Percentiles rank a stretch among this genome's conserved stretches.
Evolutionary conservation across 1,140 invertebrate genomes (phyloP).

Genomic region (Pararge aegeria): DNA sequence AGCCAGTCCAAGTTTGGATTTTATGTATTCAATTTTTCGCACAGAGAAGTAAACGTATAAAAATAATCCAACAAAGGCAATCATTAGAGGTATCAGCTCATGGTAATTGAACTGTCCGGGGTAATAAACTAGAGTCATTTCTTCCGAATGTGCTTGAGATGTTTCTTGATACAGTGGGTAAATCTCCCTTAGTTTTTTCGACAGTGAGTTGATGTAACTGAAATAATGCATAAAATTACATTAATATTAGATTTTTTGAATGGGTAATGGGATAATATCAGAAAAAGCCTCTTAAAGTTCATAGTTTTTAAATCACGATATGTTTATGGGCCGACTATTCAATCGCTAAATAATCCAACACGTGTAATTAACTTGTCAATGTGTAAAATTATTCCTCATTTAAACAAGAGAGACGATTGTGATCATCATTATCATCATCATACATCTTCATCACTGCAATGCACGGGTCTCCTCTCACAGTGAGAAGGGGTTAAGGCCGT

Average conservation of each 20-base stretch:
- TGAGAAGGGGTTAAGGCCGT: no score
- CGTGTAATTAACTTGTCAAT: no score
- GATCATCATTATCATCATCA: no score
- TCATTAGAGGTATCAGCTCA: conserved; percentile 91
- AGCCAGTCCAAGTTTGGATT: conserved; percentile 94
- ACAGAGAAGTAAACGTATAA: conserved; percentile 97
- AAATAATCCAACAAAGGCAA: conserved; percentile 92
- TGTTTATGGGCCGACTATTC: no score
- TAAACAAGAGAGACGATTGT: no score
- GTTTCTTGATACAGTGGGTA: conserved; percentile 86
- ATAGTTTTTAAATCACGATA: no score
- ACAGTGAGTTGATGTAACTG: conserved; percentile 89
- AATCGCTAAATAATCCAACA: no score
- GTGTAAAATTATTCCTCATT: no score
- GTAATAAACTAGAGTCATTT: conserved; percentile 89
- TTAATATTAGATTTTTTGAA: not conserved
- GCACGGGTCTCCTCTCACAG: no score
- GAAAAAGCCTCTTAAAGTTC: no score
- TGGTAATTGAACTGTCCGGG: conserved; percentile 92
- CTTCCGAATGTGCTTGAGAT: conserved; percentile 60
- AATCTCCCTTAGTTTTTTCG: conserved; percentile 83
- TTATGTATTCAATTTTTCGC: conserved; percentile 95
- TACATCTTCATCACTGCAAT: no score
- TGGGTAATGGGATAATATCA: no score
- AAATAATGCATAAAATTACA: not conserved